Evolutionary conservation across 1,140 invertebrate genomes (phyloP).

Genomic region (Calephelis virginiensis): DNA sequence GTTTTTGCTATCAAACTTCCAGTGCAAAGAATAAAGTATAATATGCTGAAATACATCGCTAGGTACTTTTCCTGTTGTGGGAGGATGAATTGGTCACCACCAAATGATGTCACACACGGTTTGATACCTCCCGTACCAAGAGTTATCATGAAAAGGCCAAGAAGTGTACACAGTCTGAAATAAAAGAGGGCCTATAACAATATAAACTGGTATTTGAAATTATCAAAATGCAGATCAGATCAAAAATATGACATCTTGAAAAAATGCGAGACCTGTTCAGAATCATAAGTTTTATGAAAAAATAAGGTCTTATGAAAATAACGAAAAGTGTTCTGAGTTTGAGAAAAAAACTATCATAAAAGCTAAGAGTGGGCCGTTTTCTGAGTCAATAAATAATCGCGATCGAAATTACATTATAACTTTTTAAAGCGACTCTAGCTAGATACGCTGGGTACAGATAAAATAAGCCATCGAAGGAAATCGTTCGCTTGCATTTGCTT

Average conservation of each 20-base stretch:
- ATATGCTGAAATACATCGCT: constrained; percentile 83
- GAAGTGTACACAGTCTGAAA: constrained; percentile 73
- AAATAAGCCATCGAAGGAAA: no score
- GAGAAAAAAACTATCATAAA: no score
- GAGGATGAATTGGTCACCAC: constrained; percentile 91
- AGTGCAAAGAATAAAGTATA: constrained; percentile 84
- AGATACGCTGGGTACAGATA: no score
- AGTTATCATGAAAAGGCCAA: constrained; percentile 84
- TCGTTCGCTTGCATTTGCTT: no score
- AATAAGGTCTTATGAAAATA: not conserved
- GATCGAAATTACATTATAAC: no score
- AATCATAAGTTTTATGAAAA: no score
- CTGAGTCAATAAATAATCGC: no score
- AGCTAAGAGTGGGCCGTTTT: no score
- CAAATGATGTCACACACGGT: constrained; percentile 93
- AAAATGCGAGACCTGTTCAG: no score
- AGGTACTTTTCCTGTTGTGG: constrained; percentile 81
- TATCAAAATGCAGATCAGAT: constrained; percentile 11
- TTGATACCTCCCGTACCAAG: constrained; percentile 93
- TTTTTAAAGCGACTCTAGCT: no score
- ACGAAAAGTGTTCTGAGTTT: no score
- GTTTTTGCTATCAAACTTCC: constrained; percentile 83
- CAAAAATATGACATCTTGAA: not conserved
- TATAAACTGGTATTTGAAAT: no score
- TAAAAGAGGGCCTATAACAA: not conserved